Percentiles rank a stretch among this genome's conserved stretches.
Evolutionary conservation across 2,797 vertebrate species (phyloP).

Genomic region (Champsocephalus esox): DNA sequence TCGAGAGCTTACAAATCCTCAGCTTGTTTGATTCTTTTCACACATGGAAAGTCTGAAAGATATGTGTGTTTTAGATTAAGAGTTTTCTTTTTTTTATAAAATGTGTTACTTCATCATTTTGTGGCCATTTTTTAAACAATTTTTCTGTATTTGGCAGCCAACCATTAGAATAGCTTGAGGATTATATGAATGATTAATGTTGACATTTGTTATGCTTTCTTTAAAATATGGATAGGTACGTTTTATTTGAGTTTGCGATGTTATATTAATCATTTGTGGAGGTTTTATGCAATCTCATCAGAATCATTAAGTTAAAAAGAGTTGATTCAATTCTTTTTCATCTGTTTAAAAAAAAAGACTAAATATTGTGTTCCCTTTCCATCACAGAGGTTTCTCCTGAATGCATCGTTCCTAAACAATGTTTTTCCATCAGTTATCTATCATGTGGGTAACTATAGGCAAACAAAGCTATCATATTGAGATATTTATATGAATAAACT

Average conservation of each 20-base stretch:
- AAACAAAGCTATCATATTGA: not conserved
- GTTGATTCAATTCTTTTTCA: not conserved
- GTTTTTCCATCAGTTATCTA: too few relatives aligned
- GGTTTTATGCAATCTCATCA: not conserved
- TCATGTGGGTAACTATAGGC: too few relatives aligned
- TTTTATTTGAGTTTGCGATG: conserved; percentile 25
- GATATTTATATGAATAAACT: not conserved
- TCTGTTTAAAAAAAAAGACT: not conserved
- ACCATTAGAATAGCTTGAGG: conserved; percentile 34
- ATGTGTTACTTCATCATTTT: not conserved
- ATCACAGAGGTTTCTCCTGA: not conserved
- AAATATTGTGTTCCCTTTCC: not conserved
- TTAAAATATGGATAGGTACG: not conserved
- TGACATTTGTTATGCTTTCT: not conserved
- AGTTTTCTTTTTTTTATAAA: conserved; percentile 9
- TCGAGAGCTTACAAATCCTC: not conserved
- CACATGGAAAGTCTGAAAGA: conserved; percentile 20
- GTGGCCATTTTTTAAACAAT: not conserved
- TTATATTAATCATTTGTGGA: conserved; percentile 28
- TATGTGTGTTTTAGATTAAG: conserved; percentile 2
- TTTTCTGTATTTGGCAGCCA: conserved; percentile 4
- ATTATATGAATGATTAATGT: conserved; percentile 41
- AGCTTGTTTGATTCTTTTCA: not conserved
- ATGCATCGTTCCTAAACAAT: not conserved
- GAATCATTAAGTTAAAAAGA: not conserved